These are phyloP conservation scores for Cryptocephalus moraei DNA, from an alignment of 2,888 invertebrate species.

Conservation along the genomic window DNA sequence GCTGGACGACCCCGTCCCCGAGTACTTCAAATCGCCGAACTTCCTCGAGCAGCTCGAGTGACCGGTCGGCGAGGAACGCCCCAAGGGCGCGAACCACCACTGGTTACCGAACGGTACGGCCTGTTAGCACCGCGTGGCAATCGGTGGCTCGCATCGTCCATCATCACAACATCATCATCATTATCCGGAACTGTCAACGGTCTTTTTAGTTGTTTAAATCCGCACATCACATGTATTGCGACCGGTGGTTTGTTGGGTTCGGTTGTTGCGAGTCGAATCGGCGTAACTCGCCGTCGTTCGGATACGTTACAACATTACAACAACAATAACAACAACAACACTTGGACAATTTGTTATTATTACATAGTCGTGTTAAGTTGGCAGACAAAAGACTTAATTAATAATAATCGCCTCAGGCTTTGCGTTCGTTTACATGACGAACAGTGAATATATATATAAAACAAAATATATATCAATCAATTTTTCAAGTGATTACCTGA, in stretches of 20 bases:
- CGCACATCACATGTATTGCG: constrained; percentile 18
- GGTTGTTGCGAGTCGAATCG: no score
- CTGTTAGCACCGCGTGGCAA: constrained; percentile 29
- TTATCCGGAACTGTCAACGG: constrained; percentile 31
- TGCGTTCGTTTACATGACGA: constrained; percentile 30
- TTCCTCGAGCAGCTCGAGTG: constrained; percentile 98
- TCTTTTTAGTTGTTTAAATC: constrained; percentile 27
- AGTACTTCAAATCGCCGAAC: constrained; percentile 99
- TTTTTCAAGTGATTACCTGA: constrained; percentile 37
- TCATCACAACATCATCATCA: no score
- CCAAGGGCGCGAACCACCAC: constrained; percentile 25
- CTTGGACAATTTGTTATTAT: constrained; percentile 21
- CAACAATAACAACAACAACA: constrained; percentile 7
- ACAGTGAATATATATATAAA: constrained; percentile 30
- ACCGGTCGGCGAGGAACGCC: constrained; percentile 30
- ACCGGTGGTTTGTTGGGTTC: constrained; percentile 29
- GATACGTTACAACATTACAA: constrained; percentile 26
- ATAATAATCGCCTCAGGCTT: constrained; percentile 31
- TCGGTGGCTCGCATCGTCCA: constrained; percentile 31
- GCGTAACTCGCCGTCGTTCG: no score
- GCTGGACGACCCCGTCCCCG: constrained; percentile 97
- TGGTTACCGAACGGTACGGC: constrained; percentile 22
- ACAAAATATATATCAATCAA: constrained; percentile 29
- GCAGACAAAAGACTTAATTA: constrained; percentile 27
- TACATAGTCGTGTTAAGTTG: constrained; percentile 35